Evolutionary conservation across 2,888 invertebrate species (phyloP).

Genomic region (Automeris io): DNA sequence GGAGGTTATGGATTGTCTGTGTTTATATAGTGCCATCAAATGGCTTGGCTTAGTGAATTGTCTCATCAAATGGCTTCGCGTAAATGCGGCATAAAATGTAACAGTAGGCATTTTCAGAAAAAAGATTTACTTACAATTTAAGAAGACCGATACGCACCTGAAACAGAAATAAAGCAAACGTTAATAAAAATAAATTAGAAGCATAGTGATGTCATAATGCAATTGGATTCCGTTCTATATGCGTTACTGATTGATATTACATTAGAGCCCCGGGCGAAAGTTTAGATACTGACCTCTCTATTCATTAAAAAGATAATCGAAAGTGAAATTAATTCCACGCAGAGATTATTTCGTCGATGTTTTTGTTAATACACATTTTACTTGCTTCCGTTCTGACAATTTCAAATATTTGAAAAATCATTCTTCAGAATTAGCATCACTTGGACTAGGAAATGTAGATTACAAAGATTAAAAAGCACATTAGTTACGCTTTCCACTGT

Average conservation of each 20-base stretch:
- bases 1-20: too few relatives aligned
- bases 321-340: slow-evolving; percentile 67
- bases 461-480: not conserved
- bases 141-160: slow-evolving; percentile 44
- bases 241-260: slow-evolving; percentile 44
- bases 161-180: slow-evolving; percentile 32
- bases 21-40: too few relatives aligned
- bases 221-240: slow-evolving; percentile 32
- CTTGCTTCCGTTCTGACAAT: slow-evolving; percentile 5
- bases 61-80: too few relatives aligned
- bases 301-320: slow-evolving; percentile 65
- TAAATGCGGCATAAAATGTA: too few relatives aligned
- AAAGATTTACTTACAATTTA: slow-evolving; percentile 2
- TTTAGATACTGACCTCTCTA: slow-evolving; percentile 58
- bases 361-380: slow-evolving; percentile 45
- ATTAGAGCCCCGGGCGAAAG: slow-evolving; percentile 59
- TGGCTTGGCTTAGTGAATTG: too few relatives aligned
- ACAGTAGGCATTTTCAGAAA: too few relatives aligned
- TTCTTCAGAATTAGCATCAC: not conserved
- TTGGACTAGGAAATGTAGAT: not conserved
- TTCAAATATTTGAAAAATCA: not conserved
- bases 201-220: slow-evolving; percentile 37
- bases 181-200: slow-evolving; percentile 21
- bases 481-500: too few relatives aligned
- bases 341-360: slow-evolving; percentile 49